These are phyloP conservation scores for Nymphalis urticae DNA, from an alignment of 2,888 invertebrate genomes.

Conservation along the genomic window DNA sequence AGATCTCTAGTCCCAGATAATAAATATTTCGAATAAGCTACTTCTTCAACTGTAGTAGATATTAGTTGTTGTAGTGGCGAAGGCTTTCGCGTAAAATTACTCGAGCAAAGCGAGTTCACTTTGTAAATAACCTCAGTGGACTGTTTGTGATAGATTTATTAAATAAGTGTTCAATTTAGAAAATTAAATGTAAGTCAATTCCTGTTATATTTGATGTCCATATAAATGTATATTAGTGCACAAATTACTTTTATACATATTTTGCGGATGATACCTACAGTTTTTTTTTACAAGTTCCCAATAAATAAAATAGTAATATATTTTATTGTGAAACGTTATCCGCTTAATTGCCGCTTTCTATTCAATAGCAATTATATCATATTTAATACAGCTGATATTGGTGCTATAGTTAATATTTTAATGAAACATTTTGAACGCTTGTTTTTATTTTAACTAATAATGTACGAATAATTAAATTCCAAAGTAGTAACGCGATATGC, in stretches of 20 bases:
- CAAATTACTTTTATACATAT: conserved; percentile 37
- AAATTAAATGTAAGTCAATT: conserved; percentile 74
- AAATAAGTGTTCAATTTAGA: conserved; percentile 79
- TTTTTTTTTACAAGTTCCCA: neutral
- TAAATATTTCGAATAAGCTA: conserved; percentile 61
- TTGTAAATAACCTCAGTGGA: conserved; percentile 78
- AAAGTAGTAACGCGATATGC: conserved; percentile 22
- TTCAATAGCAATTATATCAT: conserved; percentile 37
- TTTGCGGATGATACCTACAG: conserved; percentile 1
- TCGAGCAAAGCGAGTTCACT: conserved; percentile 63
- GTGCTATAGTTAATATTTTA: conserved; percentile 69
- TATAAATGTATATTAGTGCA: conserved; percentile 45
- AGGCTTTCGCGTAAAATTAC: conserved; percentile 42
- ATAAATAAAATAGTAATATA: neutral
- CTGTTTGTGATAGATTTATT: conserved; percentile 80
- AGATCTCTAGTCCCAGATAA: conserved; percentile 76
- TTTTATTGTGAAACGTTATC: neutral
- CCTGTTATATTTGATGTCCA: conserved; percentile 72
- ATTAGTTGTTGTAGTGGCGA: conserved; percentile 47
- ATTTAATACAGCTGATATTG: conserved; percentile 74
- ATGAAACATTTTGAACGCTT: conserved; percentile 44
- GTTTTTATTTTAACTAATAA: conserved; percentile 24
- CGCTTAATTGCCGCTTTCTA: conserved; percentile 33
- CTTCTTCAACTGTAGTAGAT: conserved; percentile 55
- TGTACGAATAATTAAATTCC: conserved; percentile 16